These are phyloP conservation scores for Prunella fulvescens DNA, from an alignment of 2,113 vertebrate genomes.

Conservation along the genomic window DNA sequence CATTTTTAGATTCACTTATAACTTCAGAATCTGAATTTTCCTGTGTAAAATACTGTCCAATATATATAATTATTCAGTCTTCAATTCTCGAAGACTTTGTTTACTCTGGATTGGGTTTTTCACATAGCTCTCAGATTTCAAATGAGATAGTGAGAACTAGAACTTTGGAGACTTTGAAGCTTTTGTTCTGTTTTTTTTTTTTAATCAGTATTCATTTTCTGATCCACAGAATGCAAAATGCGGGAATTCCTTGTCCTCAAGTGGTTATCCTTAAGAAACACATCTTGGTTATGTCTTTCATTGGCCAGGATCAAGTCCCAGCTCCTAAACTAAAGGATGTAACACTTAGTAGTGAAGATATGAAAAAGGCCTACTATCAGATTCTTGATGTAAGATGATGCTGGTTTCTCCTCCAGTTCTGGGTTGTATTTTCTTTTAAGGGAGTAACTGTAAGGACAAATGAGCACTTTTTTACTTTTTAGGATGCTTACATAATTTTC, in stretches of 20 bases:
- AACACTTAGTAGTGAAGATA: constrained; percentile 82
- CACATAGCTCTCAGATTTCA: neutral
- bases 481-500: neutral
- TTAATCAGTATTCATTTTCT: neutral
- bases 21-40: neutral
- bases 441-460: neutral
- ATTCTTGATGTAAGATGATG: constrained; percentile 78
- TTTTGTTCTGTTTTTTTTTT: neutral
- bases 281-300: constrained; percentile 97
- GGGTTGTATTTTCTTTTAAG: neutral
- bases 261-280: constrained; percentile 94
- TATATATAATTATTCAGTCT: neutral
- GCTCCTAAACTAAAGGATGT: constrained; percentile 95
- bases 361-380: constrained; percentile 87
- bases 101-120: neutral
- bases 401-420: neutral
- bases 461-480: neutral
- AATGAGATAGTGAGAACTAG: neutral
- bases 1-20: neutral
- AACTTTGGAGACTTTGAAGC: neutral
- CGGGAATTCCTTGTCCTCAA: constrained; percentile 88
- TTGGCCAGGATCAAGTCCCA: constrained; percentile 90
- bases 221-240: constrained; percentile 86
- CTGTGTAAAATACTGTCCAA: neutral
- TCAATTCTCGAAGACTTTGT: neutral